Conservation (phyloP, 2,888 invertebrate species). For the Notodonta dromedarius region DNA sequence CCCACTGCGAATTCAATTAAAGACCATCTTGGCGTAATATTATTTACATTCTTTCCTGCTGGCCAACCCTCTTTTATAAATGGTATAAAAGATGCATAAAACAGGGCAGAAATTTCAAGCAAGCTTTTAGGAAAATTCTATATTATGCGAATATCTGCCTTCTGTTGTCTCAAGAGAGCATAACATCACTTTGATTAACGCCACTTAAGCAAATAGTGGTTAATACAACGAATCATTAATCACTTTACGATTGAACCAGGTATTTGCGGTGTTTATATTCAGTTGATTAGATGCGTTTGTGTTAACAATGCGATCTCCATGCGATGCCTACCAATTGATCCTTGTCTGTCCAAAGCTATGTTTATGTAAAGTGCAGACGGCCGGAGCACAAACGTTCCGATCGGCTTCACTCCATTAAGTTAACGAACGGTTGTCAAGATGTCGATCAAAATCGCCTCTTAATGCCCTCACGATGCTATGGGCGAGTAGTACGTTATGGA, state of each 20-base stretch:
- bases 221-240: constrained; percentile 12
- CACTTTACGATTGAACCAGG: constrained; percentile 23
- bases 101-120: constrained; percentile 36
- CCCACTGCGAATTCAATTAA: constrained; percentile 70
- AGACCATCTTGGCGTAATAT: constrained; percentile 62
- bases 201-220: neutral
- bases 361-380: constrained; percentile 48
- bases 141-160: neutral
- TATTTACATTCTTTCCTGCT: constrained; percentile 58
- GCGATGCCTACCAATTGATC: constrained; percentile 45
- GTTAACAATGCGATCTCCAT: constrained; percentile 47
- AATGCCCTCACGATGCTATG: constrained; percentile 61
- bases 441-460: constrained; percentile 80
- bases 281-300: constrained; percentile 54
- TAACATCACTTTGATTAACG: neutral
- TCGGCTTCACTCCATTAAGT: constrained; percentile 76
- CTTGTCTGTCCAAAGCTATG: constrained; percentile 35
- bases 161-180: neutral
- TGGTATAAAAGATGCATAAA: constrained; percentile 43
- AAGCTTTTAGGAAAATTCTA: constrained; percentile 13
- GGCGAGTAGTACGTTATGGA: constrained; percentile 70
- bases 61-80: constrained; percentile 43
- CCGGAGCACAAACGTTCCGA: constrained; percentile 63
- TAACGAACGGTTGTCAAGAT: constrained; percentile 83
- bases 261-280: constrained; percentile 39